Evolutionary conservation across 2,888 invertebrate genomes (phyloP).

Genomic region (Cecidostiba fungosa): DNA sequence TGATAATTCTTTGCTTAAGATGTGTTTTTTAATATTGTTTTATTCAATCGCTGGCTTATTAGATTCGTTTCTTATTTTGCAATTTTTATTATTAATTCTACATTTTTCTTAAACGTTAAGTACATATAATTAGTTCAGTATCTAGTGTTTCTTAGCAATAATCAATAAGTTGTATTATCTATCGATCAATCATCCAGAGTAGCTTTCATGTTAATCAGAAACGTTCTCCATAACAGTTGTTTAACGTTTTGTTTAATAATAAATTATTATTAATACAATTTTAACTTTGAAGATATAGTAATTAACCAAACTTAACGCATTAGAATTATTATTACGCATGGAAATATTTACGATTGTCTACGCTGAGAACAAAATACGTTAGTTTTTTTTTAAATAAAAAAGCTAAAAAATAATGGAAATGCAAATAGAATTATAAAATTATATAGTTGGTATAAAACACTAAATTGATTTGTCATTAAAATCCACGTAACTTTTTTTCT

Average conservation of each 20-base stretch:
- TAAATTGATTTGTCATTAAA: no score
- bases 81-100: constrained; percentile 35
- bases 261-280: constrained; percentile 38
- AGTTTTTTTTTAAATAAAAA: neutral
- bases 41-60: constrained; percentile 27
- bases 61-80: constrained; percentile 45
- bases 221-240: constrained; percentile 30
- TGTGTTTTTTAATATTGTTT: constrained; percentile 15
- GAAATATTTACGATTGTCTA: constrained; percentile 49
- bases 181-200: constrained; percentile 60
- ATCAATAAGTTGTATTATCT: constrained; percentile 60
- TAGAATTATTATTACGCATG: constrained; percentile 20
- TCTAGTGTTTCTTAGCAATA: constrained; percentile 57
- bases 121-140: constrained; percentile 59
- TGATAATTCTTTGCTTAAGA: constrained; percentile 49
- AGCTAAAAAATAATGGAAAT: neutral
- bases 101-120: constrained; percentile 34
- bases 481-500: neutral
- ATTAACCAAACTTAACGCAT: neutral
- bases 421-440: neutral
- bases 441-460: neutral
- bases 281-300: constrained; percentile 33
- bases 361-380: constrained; percentile 35
- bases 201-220: constrained; percentile 33
- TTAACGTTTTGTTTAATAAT: neutral